Evolutionary conservation across 2,888 invertebrate species (phyloP), one percentile per base, ranked within the genome.

Genomic region (Chelonus formosanus): DNA sequence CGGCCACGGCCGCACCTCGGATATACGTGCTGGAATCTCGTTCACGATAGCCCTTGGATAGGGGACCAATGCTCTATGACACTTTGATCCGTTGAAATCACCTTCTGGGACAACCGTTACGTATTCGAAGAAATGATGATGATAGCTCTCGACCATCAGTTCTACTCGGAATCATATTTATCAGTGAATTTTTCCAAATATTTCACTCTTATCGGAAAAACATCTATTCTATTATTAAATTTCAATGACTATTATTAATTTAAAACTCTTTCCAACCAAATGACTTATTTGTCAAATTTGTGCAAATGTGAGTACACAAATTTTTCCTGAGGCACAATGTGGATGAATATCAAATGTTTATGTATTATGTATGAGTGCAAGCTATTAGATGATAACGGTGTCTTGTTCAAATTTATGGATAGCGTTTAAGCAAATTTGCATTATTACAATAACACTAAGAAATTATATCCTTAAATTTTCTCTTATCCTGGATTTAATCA

Each of bases 341-440:
- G 64, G 67, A 72, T 72, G 71, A 72, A 72, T 72, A 71, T 63
- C 58, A 70, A 70, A 70, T 70, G 68, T 70, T 71, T 70, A 72
- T 72, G 71, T 71, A 68, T 72, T 68, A 71, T 72, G 71, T 69
- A 72, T 72, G 71, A 69, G 68, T 60, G 40, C 60, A 59, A 70
- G 69, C 67, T 72, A 72, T 72, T 72, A 72, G 70, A 72, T 52
- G 65, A 43, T 70, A 63, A 66, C 62, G 70, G 66, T 59, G 66
- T 62, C 68, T 69, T 71, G 68, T 65, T 67, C 60, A 65, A 72
- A 72, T 71, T 72, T 72, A 72, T 72, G 67, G 71, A 70, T 70
- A 72, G 70, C 67, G 66, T 71, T 70, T 58, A 69, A 67, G 67
- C 43, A 61, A 68, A 71, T 71, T 60, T 56, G 59, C 62, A 60